These are phyloP conservation scores for Typhlomys cinereus DNA, from an alignment of 2,113 vertebrate species.

Conservation along the genomic window DNA sequence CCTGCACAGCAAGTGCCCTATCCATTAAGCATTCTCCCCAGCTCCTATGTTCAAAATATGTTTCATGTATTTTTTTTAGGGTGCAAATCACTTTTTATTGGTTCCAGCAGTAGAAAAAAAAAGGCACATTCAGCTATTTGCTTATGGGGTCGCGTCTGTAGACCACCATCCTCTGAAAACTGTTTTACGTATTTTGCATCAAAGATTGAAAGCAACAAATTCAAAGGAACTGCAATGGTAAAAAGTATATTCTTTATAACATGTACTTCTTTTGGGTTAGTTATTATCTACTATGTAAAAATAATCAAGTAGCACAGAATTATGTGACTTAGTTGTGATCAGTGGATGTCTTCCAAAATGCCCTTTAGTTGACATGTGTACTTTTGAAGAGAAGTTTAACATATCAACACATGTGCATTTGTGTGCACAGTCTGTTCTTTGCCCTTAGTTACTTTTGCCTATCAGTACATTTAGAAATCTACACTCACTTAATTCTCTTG, in stretches of 20 bases:
- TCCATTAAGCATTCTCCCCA: not conserved
- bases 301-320: not conserved
- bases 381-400: not conserved
- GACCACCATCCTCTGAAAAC: too few species aligned
- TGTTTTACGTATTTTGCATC: too few species aligned
- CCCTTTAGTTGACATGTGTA: not conserved
- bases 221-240: not conserved
- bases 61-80: too few species aligned
- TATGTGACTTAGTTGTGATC: not conserved
- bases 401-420: not conserved
- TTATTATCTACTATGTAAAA: not conserved
- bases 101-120: too few species aligned
- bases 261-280: not conserved
- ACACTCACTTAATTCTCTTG: not conserved
- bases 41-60: not conserved
- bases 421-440: not conserved
- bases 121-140: too few species aligned
- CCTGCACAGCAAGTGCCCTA: not conserved
- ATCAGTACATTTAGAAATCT: not conserved
- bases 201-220: conserved; percentile 5
- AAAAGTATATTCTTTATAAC: conserved; percentile 4
- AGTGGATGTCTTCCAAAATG: not conserved
- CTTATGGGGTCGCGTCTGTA: too few species aligned
- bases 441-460: not conserved
- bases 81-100: too few species aligned